Evolutionary conservation across 2,797 vertebrate species (phyloP).

Genomic region (Oreochromis mossambicus): DNA sequence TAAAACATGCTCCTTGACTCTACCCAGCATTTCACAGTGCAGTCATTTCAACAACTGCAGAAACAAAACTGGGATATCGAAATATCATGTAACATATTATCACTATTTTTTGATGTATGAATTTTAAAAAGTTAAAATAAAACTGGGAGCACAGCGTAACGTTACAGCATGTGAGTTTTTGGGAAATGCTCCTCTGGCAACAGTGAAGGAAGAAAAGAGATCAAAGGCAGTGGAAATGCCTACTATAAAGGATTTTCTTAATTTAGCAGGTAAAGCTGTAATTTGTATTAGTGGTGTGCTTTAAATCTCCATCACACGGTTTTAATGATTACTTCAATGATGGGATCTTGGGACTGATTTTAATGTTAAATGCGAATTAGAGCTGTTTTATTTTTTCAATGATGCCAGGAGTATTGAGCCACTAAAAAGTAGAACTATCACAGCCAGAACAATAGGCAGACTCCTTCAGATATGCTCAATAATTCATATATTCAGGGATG

Average conservation of each 20-base stretch:
- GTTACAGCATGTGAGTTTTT: background rate
- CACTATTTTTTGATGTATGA: background rate
- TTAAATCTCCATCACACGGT: background rate
- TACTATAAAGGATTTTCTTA: background rate
- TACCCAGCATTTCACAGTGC: background rate
- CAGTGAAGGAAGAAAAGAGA: background rate
- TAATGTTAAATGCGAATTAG: background rate
- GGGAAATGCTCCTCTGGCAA: background rate
- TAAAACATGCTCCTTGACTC: slow-evolving; percentile 16
- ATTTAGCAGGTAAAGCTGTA: background rate
- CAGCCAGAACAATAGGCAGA: background rate
- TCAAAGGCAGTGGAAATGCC: background rate
- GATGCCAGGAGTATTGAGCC: background rate
- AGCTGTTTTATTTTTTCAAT: background rate
- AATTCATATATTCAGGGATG: background rate
- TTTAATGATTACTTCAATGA: background rate
- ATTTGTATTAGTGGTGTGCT: background rate
- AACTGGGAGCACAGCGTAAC: background rate
- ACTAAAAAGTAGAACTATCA: background rate
- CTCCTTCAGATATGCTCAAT: background rate
- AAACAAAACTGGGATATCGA: background rate
- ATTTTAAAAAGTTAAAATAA: background rate
- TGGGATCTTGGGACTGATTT: background rate
- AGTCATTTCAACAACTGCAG: background rate
- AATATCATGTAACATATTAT: background rate